Base-by-base conservation (phyloP, 2,888 invertebrate genomes). In the Noctua fimbriata region DNA sequence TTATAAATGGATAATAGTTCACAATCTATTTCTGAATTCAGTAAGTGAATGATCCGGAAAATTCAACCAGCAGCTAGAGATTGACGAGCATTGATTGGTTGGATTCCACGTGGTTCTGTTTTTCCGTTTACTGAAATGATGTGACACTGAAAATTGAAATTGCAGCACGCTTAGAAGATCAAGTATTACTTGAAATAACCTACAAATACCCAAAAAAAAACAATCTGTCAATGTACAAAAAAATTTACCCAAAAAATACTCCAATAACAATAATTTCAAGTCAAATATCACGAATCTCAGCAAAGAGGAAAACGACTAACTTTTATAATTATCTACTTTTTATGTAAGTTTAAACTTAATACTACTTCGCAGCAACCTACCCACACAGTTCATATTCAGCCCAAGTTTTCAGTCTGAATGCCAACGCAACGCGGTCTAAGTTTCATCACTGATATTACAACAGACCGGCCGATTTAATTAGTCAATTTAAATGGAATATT, bases 341-440 rank as follows among this genome's bases (percentile, higher is more conserved):
- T 58, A 70, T 58, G 24, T 55, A 44, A 70, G 47, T 41, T 69
- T n/a, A 28, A 75, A 75, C 55, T 71, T 74, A 18, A 32, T n/a
- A 24, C 12, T 3, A n/a, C 49, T 49, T 67, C 58, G 24, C 6
- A 47, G 18, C 58, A n/a, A n/a, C 16, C n/a, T 12, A 14, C 36
- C 44, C 32, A 52, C 49, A n/a, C 28, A 63, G 52, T 87, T 83
- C 67, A 36, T 47, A 84, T 87, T 84, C 87, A 67, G 67, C 10
- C 0, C 41, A 24, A 58, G 78, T 73, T 41, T 60, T 58, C 24
- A 84, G 41, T 58, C n/a, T 69, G 32, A 65, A 69, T 69, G 12
- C 49, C 55, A 72, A 73, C n/a, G 49, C 55, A 72, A 73, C n/a
- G 49, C 2, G 18, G 16, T 49, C 14, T n/a, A 44, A 63, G 73